phyloP scores from a whole-genome alignment of 2,113 vertebrate genomes.

The Rhea pennata region DNA sequence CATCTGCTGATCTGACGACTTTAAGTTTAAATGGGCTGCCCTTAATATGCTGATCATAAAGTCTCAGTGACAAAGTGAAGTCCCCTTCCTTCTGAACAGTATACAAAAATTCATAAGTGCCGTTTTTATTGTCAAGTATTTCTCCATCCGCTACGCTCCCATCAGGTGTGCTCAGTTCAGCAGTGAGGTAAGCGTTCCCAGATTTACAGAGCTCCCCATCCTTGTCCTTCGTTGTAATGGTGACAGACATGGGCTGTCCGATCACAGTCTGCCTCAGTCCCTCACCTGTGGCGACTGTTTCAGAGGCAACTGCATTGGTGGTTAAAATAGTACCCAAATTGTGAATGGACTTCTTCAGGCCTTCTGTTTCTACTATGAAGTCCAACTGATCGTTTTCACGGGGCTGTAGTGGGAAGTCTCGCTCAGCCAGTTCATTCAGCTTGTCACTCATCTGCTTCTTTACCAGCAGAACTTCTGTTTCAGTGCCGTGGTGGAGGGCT shows the following conservation, averaged over 20 bases:
- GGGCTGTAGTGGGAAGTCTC: conserved; percentile 89
- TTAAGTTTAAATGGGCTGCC: conserved; percentile 95
- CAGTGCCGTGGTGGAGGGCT: conserved; percentile 90
- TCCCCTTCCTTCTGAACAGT: conserved; percentile 90
- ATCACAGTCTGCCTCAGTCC: conserved; percentile 91
- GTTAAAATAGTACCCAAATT: conserved; percentile 94
- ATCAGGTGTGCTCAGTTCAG: conserved; percentile 87
- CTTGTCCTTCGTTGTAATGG: conserved; percentile 95
- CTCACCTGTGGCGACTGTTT: conserved; percentile 93
- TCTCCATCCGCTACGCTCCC: conserved; percentile 88
- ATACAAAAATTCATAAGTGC: conserved; percentile 94
- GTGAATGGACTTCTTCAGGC: conserved; percentile 95
- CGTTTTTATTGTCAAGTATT: conserved; percentile 96
- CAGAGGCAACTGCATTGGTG: conserved; percentile 91
- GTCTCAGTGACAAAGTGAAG: conserved; percentile 87
- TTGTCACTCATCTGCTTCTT: conserved; percentile 98
- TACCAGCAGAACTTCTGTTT: conserved; percentile 94
- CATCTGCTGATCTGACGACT: conserved; percentile 87
- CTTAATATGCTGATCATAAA: conserved; percentile 94
- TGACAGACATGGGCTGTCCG: conserved; percentile 89
- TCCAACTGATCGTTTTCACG: conserved; percentile 94
- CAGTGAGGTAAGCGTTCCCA: conserved; percentile 90
- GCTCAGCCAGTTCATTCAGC: conserved; percentile 85
- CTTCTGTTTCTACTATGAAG: conserved; percentile 92
- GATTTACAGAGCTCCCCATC: conserved; percentile 93